Evolutionary conservation across 1,140 invertebrate species (phyloP).

Genomic region (Eubasilissa regina): DNA sequence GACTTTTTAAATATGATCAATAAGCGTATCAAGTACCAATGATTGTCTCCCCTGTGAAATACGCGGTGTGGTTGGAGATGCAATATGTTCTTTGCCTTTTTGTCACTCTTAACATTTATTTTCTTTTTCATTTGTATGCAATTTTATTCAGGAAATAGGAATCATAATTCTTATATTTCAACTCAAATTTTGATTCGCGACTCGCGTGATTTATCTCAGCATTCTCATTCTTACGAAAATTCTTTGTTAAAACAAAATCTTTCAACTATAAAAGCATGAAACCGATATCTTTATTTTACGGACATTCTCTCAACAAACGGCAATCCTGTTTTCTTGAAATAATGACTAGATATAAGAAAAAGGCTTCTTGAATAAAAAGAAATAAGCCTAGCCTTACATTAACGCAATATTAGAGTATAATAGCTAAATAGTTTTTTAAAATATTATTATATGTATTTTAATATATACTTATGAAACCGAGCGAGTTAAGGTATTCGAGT

Average conservation of each 20-base stretch:
- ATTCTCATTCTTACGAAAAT: not conserved
- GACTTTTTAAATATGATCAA: constrained; percentile 4
- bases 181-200: too few species aligned
- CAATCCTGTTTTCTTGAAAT: constrained; percentile 28
- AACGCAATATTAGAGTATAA: constrained; percentile 59
- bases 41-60: not conserved
- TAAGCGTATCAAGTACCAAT: not conserved
- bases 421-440: constrained; percentile 56
- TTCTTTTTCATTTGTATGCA: too few species aligned
- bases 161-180: too few species aligned
- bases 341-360: constrained; percentile 57
- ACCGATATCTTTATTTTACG: not conserved
- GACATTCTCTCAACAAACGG: constrained; percentile 10
- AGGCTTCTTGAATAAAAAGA: constrained; percentile 54
- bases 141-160: too few species aligned
- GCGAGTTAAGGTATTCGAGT: not conserved
- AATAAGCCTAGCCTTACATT: constrained; percentile 59
- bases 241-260: not conserved
- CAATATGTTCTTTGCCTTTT: not conserved
- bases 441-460: constrained; percentile 52
- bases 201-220: too few species aligned
- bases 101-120: too few species aligned
- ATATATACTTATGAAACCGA: constrained; percentile 48
- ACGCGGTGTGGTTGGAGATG: constrained; percentile 28
- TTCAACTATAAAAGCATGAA: not conserved